These are phyloP conservation scores for Drosophila eohydei DNA, from an alignment of 2,888 invertebrate genomes.

Conservation along the genomic window DNA sequence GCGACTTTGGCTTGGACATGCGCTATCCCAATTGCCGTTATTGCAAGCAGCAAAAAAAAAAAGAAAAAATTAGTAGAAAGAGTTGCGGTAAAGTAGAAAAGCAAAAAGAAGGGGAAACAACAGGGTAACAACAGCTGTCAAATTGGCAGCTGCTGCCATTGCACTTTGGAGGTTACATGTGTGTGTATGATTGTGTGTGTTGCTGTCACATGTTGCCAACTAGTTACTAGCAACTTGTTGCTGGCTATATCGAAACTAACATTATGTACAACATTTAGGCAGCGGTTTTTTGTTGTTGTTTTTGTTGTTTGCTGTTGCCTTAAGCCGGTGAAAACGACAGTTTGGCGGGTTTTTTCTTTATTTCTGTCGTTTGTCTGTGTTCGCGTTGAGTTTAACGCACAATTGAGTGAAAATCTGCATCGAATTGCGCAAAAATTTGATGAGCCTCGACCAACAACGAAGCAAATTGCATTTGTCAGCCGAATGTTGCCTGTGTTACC, in stretches of 20 bases:
- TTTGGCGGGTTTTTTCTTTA: conserved; percentile 38
- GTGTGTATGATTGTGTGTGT: background rate
- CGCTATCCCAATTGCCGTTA: conserved; percentile 51
- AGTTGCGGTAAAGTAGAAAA: conserved; percentile 46
- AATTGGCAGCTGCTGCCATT: conserved; percentile 58
- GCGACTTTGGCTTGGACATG: conserved; percentile 44
- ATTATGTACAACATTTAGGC: conserved; percentile 50
- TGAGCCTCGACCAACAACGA: conserved; percentile 34
- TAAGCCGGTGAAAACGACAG: conserved; percentile 65
- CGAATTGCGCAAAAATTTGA: conserved; percentile 55
- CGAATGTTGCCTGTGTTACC: background rate
- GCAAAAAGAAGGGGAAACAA: conserved; percentile 21
- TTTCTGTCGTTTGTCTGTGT: conserved; percentile 1
- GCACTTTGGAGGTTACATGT: conserved; percentile 45
- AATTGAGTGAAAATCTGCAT: conserved; percentile 73
- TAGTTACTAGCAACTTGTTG: conserved; percentile 51
- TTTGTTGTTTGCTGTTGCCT: conserved; percentile 11
- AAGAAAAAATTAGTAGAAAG: background rate
- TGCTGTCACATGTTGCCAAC: conserved; percentile 41
- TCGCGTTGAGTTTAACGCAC: conserved; percentile 42
- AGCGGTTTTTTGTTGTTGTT: conserved; percentile 21
- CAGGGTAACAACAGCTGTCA: conserved; percentile 46
- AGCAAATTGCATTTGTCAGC: conserved; percentile 33
- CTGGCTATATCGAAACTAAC: conserved; percentile 40
- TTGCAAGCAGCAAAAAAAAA: conserved; percentile 15